These are phyloP conservation scores for Plotosus lineatus DNA, from an alignment of 2,113 vertebrate species.

Conservation along the genomic window DNA sequence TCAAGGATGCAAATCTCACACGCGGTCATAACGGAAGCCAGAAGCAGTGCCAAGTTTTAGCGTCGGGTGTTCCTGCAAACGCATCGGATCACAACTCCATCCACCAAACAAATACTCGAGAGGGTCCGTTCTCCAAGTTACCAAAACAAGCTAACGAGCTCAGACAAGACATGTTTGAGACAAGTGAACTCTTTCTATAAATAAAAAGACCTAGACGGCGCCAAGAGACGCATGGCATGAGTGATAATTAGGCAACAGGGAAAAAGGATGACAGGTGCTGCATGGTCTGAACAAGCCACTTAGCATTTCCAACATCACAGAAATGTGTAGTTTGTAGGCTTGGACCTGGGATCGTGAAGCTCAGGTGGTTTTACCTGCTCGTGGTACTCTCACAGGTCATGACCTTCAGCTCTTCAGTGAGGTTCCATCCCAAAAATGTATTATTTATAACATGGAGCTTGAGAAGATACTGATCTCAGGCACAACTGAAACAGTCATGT, in stretches of 20 bases:
- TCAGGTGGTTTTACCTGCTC: not conserved
- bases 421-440: constrained; percentile 45
- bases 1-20: not conserved
- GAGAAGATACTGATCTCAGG: constrained; percentile 51
- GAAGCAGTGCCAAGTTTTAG: not conserved
- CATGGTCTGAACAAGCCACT: not conserved
- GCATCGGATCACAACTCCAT: not conserved
- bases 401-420: constrained; percentile 58
- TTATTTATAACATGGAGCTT: constrained; percentile 59
- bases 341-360: not conserved
- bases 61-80: not conserved
- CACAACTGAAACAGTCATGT: too few relatives aligned
- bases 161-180: not conserved
- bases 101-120: not conserved
- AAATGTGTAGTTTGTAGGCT: not conserved
- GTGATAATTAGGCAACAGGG: not conserved
- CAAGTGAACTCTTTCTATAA: not conserved
- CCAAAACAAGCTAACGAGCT: not conserved
- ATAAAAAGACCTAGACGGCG: not conserved
- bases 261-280: not conserved
- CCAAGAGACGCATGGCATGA: not conserved
- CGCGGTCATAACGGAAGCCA: not conserved
- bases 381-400: constrained; percentile 39
- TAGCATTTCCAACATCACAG: not conserved
- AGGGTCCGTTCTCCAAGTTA: not conserved